A percentile compares a stretch with the other conserved stretches of the same genome.
Conservation (phyloP, 2,888 invertebrate genomes). For the Fabriciana adippe region DNA sequence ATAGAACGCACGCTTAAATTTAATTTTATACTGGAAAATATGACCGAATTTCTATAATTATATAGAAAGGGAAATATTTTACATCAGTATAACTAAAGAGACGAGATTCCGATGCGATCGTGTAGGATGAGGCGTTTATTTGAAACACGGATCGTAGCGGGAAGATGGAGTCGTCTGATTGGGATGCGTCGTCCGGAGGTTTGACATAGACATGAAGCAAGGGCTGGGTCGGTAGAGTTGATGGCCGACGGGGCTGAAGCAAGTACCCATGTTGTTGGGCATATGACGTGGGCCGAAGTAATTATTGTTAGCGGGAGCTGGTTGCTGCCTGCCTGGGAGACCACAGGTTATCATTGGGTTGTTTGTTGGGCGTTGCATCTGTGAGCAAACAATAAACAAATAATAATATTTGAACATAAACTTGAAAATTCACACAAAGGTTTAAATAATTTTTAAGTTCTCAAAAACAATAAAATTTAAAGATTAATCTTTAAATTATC, state of each 20-base stretch:
- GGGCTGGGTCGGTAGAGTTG: constrained; percentile 50
- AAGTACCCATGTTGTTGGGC: constrained; percentile 38
- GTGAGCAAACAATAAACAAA: constrained; percentile 37
- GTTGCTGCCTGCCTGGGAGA: constrained; percentile 23
- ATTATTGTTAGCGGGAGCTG: constrained; percentile 5
- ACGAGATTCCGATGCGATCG: constrained; percentile 35
- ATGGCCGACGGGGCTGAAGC: constrained; percentile 40
- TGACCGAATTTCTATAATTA: background rate
- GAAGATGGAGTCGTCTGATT: constrained; percentile 36
- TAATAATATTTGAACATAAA: constrained; percentile 11
- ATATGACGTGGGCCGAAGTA: constrained; percentile 19
- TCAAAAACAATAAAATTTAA: too few species aligned
- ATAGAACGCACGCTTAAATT: background rate
- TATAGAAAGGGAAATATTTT: background rate
- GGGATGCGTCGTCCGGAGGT: constrained; percentile 48
- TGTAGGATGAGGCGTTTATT: constrained; percentile 18
- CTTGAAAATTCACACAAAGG: background rate
- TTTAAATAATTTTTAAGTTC: background rate
- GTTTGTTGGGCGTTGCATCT: constrained; percentile 67
- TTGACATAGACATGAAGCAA: constrained; percentile 59
- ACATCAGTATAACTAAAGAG: constrained; percentile 2
- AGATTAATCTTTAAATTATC: too few species aligned
- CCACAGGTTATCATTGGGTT: constrained; percentile 44
- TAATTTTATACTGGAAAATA: background rate
- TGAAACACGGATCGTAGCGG: constrained; percentile 46